Evolutionary conservation across 1,140 invertebrate species (phyloP).

Genomic region (Trichonephila inaurata): DNA sequence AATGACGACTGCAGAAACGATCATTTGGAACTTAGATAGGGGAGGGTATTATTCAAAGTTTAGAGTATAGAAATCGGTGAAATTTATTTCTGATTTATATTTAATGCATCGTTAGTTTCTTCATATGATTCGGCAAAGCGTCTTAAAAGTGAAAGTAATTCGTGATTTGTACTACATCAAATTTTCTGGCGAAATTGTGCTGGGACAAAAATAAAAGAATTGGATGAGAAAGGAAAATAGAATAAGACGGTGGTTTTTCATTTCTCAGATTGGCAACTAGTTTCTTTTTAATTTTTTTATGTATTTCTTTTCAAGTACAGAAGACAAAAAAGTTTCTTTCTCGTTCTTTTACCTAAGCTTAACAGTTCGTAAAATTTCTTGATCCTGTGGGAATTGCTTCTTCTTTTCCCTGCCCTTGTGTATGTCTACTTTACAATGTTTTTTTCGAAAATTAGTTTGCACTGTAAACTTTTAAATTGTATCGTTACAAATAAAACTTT

Average conservation of each 20-base stretch:
- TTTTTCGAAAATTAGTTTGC: neutral
- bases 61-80: neutral
- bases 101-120: slow-evolving; percentile 62
- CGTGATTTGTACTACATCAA: neutral
- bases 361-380: neutral
- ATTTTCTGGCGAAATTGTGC: neutral
- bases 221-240: neutral
- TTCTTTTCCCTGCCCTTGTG: neutral
- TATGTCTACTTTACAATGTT: neutral
- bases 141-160: slow-evolving; percentile 5
- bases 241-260: neutral
- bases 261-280: slow-evolving; percentile 11
- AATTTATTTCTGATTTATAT: slow-evolving; percentile 55
- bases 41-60: slow-evolving; percentile 52
- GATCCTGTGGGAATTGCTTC: neutral
- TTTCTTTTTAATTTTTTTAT: neutral
- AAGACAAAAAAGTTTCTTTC: neutral
- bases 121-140: neutral
- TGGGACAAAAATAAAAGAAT: neutral
- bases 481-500: neutral
- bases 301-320: neutral
- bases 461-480: neutral
- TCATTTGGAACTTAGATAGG: slow-evolving; percentile 25
- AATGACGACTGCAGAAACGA: slow-evolving; percentile 43
- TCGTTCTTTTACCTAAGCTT: neutral